Evolutionary conservation across 1,140 invertebrate genomes (phyloP).

Genomic region (Aporrectodea caliginosa): DNA sequence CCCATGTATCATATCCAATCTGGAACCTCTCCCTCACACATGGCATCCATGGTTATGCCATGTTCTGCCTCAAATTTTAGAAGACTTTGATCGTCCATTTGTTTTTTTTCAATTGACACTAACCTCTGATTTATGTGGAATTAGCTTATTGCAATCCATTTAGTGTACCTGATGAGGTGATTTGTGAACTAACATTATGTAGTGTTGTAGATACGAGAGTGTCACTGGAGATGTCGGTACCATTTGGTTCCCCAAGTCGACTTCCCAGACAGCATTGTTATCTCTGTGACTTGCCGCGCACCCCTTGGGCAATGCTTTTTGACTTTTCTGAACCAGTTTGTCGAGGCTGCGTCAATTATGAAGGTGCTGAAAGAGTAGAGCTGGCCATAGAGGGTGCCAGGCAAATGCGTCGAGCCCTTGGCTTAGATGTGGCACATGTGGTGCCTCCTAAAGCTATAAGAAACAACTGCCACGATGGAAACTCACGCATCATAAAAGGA

Average conservation of each 20-base stretch:
- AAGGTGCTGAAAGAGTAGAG: constrained; percentile 91
- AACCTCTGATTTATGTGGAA: no score
- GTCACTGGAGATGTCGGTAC: not conserved
- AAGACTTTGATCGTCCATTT: no score
- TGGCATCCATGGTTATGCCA: no score
- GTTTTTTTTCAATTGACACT: no score
- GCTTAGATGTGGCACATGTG: not conserved
- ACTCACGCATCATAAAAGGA: not conserved
- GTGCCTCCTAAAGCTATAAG: not conserved
- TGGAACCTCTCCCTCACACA: no score
- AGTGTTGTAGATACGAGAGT: no score
- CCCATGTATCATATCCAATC: no score
- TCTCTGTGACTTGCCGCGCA: constrained; percentile 89
- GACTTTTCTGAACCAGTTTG: constrained; percentile 94
- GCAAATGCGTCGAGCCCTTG: constrained; percentile 74
- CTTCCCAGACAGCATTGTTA: constrained; percentile 90
- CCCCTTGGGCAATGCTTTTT: constrained; percentile 97
- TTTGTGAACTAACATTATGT: no score
- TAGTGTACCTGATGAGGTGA: no score
- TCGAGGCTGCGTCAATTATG: constrained; percentile 91
- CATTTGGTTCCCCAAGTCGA: not conserved
- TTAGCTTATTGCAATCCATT: no score
- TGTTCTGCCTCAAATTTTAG: no score
- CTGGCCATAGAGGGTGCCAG: constrained; percentile 82
- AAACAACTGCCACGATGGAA: not conserved